phyloP scores from a whole-genome alignment of 1,140 invertebrate species.

The Psilanteris sp. region DNA sequence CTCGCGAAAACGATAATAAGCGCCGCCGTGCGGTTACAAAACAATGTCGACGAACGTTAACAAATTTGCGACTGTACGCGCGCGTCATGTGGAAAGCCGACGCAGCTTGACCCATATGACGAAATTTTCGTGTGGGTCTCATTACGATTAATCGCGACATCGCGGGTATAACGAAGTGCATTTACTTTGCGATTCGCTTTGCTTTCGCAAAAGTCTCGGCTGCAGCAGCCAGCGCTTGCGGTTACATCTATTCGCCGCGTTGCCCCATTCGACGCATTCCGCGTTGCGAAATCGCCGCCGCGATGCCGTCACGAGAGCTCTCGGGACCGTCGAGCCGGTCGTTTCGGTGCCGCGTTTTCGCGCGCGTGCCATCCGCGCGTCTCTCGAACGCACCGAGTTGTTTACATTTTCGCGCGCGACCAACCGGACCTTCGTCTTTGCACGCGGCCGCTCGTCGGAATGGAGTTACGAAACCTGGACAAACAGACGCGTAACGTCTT shows the following conservation, averaged over 20 bases:
- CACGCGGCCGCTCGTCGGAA: no score
- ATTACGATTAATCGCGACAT: slow-evolving; percentile 51
- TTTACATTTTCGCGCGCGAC: no score
- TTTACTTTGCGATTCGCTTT: slow-evolving; percentile 34
- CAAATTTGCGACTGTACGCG: slow-evolving; percentile 3
- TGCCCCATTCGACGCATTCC: slow-evolving; percentile 69
- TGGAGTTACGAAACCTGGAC: no score
- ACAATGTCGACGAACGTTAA: not conserved
- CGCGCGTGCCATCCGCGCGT: not conserved
- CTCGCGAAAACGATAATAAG: no score
- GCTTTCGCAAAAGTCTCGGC: slow-evolving; percentile 61
- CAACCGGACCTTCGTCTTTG: no score
- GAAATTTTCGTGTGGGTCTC: slow-evolving; percentile 47
- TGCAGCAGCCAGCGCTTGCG: slow-evolving; percentile 52
- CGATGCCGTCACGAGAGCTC: slow-evolving; percentile 55
- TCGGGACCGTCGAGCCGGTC: slow-evolving; percentile 2
- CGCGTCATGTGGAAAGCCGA: slow-evolving; percentile 11
- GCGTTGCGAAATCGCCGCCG: slow-evolving; percentile 60
- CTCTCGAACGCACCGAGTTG: no score
- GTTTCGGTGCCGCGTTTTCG: slow-evolving; percentile 7
- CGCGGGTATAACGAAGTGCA: slow-evolving; percentile 20
- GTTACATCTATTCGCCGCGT: slow-evolving; percentile 55
- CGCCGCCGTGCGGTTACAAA: no score
- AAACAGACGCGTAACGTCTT: no score
- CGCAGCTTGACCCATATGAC: slow-evolving; percentile 44